Base-by-base conservation (phyloP, 2,888 invertebrate genomes). In the Eremobia ochroleuca region DNA sequence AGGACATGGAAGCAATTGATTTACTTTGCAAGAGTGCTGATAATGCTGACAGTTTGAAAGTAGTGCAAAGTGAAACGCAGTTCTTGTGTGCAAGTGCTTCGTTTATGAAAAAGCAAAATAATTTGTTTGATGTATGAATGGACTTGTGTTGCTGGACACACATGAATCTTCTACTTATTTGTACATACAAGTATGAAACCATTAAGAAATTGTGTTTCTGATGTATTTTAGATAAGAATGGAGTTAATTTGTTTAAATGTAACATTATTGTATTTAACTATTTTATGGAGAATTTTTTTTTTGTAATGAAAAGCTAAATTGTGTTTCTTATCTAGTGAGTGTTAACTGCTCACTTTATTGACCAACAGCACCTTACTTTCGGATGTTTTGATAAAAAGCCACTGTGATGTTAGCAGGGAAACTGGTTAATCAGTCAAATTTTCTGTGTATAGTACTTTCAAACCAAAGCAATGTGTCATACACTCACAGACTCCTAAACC, bases 1-100 rank as follows among this genome's bases (percentile, higher is more conserved):
- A 94, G 76, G 95, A 96, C 73, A 95, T 96, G 94, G 94, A 96
- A 85, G 89, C 92, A 2, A 83, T 96, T 55, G 95, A 96, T 88
- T 82, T 93, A 74, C 80, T 96, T 9, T 90, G 91, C 31, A 95
- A 94, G 71, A 93, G 88, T 76, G 87, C 90, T 67, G 93, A 93
- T 15, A 89, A 83, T 69, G 90, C 85, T 83, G 88, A 93, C 18
- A 83, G 73, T 81, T 82, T 94, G 31, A 94, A 94, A 85, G 69
- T 87, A 2, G 89, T 95, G 5, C 91, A 93, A 75, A 91, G 79
- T 88, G 93, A 95, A 73, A 91, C 94, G 4, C 90, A 94, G 76
- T 93, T 95, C 66, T 89, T 96, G 73, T 93, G 94, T 92, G 94
- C 94, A 0, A 94, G 92, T 89, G 90, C 93, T 40, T 93, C 95